Conservation (phyloP, 1,140 invertebrate species). For the Pentalonia nigronervosa region DNA sequence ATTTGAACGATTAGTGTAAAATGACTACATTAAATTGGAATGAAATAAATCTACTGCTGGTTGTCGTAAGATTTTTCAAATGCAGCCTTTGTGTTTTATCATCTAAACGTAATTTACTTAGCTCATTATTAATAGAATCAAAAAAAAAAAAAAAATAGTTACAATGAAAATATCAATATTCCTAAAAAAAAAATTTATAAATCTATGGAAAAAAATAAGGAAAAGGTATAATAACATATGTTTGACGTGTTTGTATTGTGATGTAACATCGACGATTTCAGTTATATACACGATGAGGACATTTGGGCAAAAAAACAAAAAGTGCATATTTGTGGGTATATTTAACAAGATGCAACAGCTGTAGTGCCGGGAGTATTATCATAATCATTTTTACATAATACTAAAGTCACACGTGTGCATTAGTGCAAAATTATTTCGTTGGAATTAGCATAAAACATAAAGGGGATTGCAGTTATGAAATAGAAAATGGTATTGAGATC, state of each 20-base stretch:
- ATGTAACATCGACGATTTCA: neutral
- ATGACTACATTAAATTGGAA: neutral
- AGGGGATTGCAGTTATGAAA: neutral
- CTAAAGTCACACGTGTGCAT: neutral
- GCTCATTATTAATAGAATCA: neutral
- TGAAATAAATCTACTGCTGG: neutral
- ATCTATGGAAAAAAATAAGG: neutral
- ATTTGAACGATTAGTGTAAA: too few species aligned
- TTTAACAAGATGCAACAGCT: neutral
- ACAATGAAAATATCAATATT: neutral
- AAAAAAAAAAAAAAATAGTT: neutral
- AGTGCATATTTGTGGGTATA: neutral
- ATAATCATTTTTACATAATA: neutral
- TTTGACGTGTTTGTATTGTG: neutral
- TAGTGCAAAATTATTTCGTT: neutral
- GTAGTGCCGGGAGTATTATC: neutral
- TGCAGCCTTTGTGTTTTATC: neutral
- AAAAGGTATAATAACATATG: neutral
- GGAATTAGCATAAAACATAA: neutral
- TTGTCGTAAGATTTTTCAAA: neutral
- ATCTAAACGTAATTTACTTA: neutral
- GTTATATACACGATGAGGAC: neutral
- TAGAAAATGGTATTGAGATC: neutral
- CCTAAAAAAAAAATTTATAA: neutral
- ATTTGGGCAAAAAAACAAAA: neutral